Evolutionary conservation across 2,113 vertebrate species (phyloP).

Genomic region (Rhineura floridana): DNA sequence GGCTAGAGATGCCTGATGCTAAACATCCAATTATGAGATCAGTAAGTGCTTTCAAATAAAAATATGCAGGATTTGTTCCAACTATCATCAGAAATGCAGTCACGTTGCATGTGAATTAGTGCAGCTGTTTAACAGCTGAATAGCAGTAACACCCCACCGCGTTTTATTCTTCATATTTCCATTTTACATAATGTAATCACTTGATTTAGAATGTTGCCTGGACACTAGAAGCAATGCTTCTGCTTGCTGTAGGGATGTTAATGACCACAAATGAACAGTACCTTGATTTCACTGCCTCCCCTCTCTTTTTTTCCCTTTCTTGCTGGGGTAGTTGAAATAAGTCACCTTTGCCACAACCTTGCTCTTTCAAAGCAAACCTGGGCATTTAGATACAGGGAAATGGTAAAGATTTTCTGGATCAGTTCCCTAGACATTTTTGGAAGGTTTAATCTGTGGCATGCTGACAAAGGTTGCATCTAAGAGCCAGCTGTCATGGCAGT

Average conservation of each 20-base stretch:
- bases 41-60: slow-evolving; percentile 13
- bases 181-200: slow-evolving; percentile 29
- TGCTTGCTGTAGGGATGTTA: slow-evolving; percentile 1
- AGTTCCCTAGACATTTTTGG: neutral
- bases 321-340: neutral
- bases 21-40: slow-evolving; percentile 11
- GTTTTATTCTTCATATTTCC: slow-evolving; percentile 25
- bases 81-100: slow-evolving; percentile 7
- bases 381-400: neutral
- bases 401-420: neutral
- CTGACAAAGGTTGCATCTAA: neutral
- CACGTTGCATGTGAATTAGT: slow-evolving; percentile 20
- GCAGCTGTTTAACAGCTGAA: slow-evolving; percentile 31
- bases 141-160: slow-evolving; percentile 4
- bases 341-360: neutral
- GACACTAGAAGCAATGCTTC: slow-evolving; percentile 2
- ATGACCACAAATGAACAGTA: slow-evolving; percentile 5
- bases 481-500: neutral
- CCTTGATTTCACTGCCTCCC: neutral
- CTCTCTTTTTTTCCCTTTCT: too few species aligned
- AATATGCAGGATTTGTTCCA: neutral
- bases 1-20: neutral
- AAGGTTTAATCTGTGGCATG: neutral
- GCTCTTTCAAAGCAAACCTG: neutral
- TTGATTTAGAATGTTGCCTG: slow-evolving; percentile 18